phyloP scores from a whole-genome alignment of 2,113 vertebrate genomes.

The Poicephalus gulielmi region DNA sequence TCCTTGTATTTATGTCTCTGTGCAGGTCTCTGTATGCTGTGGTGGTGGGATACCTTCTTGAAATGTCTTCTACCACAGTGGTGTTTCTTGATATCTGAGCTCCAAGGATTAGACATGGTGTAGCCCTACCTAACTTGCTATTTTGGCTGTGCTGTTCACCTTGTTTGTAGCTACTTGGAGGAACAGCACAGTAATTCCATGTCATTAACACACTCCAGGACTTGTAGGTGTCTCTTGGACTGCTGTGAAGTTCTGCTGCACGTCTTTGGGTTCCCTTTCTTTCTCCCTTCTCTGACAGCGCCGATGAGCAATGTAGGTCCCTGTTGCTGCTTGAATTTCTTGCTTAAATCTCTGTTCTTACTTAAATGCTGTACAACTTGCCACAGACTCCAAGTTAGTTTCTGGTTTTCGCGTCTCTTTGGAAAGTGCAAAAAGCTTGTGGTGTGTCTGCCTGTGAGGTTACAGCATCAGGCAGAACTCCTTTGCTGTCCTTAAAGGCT shows the following conservation, averaged over 20 bases:
- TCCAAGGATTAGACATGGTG: not conserved
- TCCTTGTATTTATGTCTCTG: not conserved
- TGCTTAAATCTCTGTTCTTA: not conserved
- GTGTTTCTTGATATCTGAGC: not conserved
- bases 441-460: not conserved
- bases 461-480: not conserved
- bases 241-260: accelerated
- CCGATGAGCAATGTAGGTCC: not conserved
- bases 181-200: not conserved
- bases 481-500: not conserved
- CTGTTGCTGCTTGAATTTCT: not conserved
- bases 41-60: not conserved
- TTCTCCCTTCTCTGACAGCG: not conserved
- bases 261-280: not conserved
- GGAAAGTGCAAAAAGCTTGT: not conserved
- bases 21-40: not conserved
- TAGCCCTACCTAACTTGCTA: not conserved
- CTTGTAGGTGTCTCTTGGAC: not conserved
- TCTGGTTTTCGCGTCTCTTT: not conserved
- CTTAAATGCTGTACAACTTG: not conserved
- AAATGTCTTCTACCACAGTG: not conserved
- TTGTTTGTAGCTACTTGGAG: not conserved
- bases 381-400: not conserved
- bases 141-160: not conserved
- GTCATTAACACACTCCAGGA: not conserved